Percentiles rank a stretch among this genome's conserved stretches.
Conservation (phyloP, 2,113 vertebrate species). For the Melanocharis versteri region DNA sequence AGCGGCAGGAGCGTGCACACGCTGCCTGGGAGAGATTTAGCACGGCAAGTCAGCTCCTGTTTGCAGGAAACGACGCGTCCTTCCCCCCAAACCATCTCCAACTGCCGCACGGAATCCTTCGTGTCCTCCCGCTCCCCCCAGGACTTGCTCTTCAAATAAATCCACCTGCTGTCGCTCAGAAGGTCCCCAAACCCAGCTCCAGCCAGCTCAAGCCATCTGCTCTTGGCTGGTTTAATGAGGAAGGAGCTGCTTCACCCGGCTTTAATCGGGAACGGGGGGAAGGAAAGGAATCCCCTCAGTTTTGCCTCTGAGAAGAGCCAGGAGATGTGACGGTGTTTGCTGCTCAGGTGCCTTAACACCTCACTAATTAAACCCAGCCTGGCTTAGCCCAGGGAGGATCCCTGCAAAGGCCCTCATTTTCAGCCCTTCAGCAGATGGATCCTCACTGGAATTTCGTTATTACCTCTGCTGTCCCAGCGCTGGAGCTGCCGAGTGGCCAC, state of each 20-base stretch:
- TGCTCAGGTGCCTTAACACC: background rate
- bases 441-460: background rate
- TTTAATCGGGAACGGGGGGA: background rate
- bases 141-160: background rate
- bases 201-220: slow-evolving; percentile 30
- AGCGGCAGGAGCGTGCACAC: background rate
- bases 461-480: background rate
- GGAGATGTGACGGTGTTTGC: background rate
- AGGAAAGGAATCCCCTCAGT: background rate
- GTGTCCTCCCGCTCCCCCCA: background rate
- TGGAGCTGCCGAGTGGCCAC: background rate
- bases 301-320: background rate
- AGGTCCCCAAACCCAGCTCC: background rate
- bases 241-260: background rate
- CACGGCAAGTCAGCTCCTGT: background rate
- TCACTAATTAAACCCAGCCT: background rate
- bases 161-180: background rate
- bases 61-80: background rate
- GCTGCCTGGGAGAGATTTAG: background rate
- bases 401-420: background rate
- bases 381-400: background rate
- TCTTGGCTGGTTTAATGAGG: background rate
- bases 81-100: background rate
- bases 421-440: background rate
- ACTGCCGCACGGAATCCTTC: background rate